Evolutionary conservation across 2,113 vertebrate species (phyloP).

Genomic region (Ranitomeya imitator): DNA sequence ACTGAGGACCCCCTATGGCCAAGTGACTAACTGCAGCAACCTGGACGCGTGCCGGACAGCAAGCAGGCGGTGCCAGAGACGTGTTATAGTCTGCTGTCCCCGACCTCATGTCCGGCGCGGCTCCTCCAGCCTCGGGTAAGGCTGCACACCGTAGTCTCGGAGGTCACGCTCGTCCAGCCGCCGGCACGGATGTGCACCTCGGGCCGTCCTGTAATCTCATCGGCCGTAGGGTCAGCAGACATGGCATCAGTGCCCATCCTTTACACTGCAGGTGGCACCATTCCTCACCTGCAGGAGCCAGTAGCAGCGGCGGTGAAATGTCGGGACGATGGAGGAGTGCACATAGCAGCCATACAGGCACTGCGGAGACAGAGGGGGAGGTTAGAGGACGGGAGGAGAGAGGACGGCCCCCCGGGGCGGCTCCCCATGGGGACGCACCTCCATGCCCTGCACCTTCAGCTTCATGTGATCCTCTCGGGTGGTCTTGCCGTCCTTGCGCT

Average conservation of each 20-base stretch:
- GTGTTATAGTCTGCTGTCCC: too few relatives aligned
- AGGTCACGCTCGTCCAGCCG: too few relatives aligned
- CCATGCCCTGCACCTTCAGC: conserved; percentile 89
- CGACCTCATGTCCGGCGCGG: too few relatives aligned
- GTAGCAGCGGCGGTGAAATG: conserved; percentile 92
- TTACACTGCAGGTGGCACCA: background rate
- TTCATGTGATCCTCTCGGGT: conserved; percentile 94
- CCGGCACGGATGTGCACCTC: too few relatives aligned
- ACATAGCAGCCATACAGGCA: conserved; percentile 92
- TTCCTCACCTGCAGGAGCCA: conserved; percentile 82
- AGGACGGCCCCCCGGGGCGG: too few relatives aligned
- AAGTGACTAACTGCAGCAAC: background rate
- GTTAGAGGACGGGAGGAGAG: background rate
- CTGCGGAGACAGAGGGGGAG: conserved; percentile 68
- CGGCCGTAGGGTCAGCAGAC: too few relatives aligned
- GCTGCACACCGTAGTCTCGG: too few relatives aligned
- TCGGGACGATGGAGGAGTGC: conserved; percentile 89
- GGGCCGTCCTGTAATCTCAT: too few relatives aligned
- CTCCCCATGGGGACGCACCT: conserved; percentile 68
- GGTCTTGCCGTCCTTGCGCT: conserved; percentile 88
- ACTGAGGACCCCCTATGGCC: conserved; percentile 4
- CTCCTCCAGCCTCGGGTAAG: too few relatives aligned
- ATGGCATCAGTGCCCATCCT: background rate
- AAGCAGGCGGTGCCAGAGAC: too few relatives aligned
- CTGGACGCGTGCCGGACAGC: too few relatives aligned